Evolutionary conservation across 2,113 vertebrate genomes (phyloP).

Genomic region (Pseudonaja textilis): DNA sequence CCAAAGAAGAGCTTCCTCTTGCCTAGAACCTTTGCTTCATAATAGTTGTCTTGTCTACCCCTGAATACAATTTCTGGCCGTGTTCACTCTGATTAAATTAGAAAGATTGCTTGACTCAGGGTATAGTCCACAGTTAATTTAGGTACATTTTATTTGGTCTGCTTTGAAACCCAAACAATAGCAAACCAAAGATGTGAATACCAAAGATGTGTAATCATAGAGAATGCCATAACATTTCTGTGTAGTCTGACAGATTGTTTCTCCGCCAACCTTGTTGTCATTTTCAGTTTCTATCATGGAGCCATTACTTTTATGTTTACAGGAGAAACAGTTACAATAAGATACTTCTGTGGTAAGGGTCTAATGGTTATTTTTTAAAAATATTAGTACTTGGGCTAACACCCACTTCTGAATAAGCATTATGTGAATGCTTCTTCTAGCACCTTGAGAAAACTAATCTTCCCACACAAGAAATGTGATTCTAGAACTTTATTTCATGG

Average conservation of each 20-base stretch:
- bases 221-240: neutral
- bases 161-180: neutral
- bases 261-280: neutral
- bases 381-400: neutral
- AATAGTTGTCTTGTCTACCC: conserved; percentile 49
- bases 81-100: conserved; percentile 51
- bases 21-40: conserved; percentile 52
- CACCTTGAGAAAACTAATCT: neutral
- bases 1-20: conserved; percentile 61
- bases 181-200: neutral
- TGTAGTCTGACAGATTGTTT: neutral
- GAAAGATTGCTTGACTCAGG: conserved; percentile 8
- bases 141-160: conserved; percentile 5
- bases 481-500: neutral
- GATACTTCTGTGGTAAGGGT: neutral
- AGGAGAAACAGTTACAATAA: neutral
- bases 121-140: neutral
- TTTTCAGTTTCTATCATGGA: neutral
- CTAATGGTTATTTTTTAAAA: neutral
- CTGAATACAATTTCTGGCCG: conserved; percentile 51
- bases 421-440: neutral
- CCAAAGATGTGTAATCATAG: neutral
- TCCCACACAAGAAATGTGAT: neutral
- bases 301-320: neutral
- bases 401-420: neutral